These are phyloP conservation scores for Smithornis capensis DNA, from an alignment of 2,113 vertebrate species.

Conservation along the genomic window DNA sequence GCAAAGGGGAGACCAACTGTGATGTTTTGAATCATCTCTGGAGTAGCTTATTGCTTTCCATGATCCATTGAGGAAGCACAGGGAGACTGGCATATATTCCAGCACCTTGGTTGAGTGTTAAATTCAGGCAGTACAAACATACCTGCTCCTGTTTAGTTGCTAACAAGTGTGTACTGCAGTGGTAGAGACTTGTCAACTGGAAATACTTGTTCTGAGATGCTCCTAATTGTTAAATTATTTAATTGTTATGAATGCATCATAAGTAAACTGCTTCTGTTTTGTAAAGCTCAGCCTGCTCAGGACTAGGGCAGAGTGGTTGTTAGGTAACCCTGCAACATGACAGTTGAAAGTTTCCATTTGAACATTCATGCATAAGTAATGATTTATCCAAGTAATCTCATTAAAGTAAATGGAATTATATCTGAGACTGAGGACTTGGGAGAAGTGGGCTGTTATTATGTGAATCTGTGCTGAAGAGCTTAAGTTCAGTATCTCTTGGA, in stretches of 20 bases:
- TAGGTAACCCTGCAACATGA: neutral
- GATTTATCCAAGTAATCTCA: neutral
- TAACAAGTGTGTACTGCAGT: neutral
- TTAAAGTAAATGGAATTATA: neutral
- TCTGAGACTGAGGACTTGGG: neutral
- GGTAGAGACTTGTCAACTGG: neutral
- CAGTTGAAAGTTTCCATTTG: neutral
- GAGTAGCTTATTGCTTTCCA: neutral
- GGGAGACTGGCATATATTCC: neutral
- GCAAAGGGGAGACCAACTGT: neutral
- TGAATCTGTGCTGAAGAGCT: neutral
- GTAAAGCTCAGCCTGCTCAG: neutral
- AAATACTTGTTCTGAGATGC: slow-evolving; percentile 19
- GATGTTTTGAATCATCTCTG: neutral
- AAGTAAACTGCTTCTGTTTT: neutral
- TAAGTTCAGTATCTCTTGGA: neutral
- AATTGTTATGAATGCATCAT: neutral
- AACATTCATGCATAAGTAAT: neutral
- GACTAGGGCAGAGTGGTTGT: neutral
- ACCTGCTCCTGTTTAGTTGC: neutral
- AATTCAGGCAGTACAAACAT: neutral
- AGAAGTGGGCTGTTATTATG: neutral
- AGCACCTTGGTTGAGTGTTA: neutral
- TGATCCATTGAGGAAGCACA: neutral
- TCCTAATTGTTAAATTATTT: slow-evolving; percentile 11